phyloP scores from a whole-genome alignment of 2,113 vertebrate species.

The Elgaria multicarinata region DNA sequence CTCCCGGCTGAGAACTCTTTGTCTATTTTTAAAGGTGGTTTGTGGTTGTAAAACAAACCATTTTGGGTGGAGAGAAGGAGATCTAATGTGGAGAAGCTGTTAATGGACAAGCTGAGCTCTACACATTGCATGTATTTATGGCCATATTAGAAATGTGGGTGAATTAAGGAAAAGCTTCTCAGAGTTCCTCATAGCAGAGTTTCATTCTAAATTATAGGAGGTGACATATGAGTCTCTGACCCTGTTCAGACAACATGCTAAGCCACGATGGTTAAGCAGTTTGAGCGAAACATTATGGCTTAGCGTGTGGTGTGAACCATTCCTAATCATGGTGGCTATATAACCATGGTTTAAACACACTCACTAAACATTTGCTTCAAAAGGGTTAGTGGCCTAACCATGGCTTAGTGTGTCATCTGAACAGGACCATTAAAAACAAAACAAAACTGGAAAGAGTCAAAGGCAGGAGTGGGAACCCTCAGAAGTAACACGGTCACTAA shows the following conservation, averaged over 20 bases:
- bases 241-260: no score
- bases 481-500: conserved; percentile 38
- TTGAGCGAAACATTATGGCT: no score
- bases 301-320: no score
- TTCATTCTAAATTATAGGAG: conserved; percentile 6
- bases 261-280: no score
- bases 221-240: conserved; percentile 23
- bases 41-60: not conserved
- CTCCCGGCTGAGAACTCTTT: not conserved
- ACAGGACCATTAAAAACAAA: not conserved
- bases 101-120: not conserved
- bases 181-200: accelerated
- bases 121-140: not conserved
- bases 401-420: no score
- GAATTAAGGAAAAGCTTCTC: not conserved
- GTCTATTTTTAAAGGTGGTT: not conserved
- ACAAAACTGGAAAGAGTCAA: not conserved
- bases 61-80: not conserved
- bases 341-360: no score
- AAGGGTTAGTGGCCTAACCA: no score
- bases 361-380: no score
- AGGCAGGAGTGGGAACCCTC: not conserved
- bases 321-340: no score
- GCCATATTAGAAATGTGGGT: not conserved
- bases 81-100: not conserved